Evolutionary conservation across 2,113 vertebrate genomes (phyloP), one percentile per base, ranked within the genome.

Genomic region (Sapajus apella): DNA sequence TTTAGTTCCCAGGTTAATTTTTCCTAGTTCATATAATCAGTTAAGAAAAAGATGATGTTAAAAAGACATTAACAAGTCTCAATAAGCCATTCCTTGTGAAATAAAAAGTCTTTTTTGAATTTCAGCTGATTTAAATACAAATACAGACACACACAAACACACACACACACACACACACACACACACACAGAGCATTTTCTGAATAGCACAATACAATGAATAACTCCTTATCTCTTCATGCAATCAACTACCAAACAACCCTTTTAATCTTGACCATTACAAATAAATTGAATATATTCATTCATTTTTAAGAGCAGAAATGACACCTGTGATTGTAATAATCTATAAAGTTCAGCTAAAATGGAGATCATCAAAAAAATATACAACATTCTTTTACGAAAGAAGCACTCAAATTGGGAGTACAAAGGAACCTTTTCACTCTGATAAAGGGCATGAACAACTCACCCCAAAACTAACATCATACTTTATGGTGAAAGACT

Each of bases 1-100:
- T 98, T 98, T 98, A 98, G 96, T 98, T 97, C 47, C 23, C 76
- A 98, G 86, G 82, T 97, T 91, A 96, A 66, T 80, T 98, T 98
- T 98, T 98, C 80, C 37, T 72, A 94, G 68, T 97, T 98, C 93
- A 98, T 97, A 94, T 56, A 82, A 90, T 97, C 97, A 97, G 47
- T 58, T 95, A 92, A 96, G 3, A 95, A 98, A 97, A 96, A 95
- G 47, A 90, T 7, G 0, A 43, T 91, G 35, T 10, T 95, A 20
- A 95, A 98, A 91, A 94, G 98, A 88, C 37, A 93, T 90, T 91
- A 87, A 75, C 95, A 94, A 83, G 35, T 61, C 35, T 93, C 52
- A 93, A 40, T 87, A 43, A 93, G 47, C 0, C 11, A 66, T 50
- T 87, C 17, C 92, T 89, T 95, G n/a, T 94, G 32, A 95, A 97